Base-by-base conservation (phyloP, 2,113 vertebrate species). In the Motacilla tschutschensis region DNA sequence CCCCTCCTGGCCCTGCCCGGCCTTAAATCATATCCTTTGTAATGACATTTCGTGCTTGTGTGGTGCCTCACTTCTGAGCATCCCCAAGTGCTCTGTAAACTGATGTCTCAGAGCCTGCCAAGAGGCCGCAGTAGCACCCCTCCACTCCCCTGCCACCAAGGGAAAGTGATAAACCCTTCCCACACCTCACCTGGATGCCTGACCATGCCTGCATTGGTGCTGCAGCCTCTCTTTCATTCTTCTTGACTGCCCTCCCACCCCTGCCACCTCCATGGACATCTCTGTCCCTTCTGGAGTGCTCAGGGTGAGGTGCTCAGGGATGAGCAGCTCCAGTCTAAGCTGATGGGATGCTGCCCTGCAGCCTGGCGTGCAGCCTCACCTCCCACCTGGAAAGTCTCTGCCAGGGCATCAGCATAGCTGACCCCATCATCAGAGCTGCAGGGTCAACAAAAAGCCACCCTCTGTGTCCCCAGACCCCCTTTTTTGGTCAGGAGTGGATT, bases 11-110 rank as follows among this genome's bases (percentile, higher is more conserved):
- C 81, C 84, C 65, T 93, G 80, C 79, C 82, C 1, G 10, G 88
- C 76, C 84, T 87, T 95, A 95, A 95, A 94, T 95, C 93, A 93
- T 85, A 88, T 50, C 88, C 82, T 94, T 93, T 95, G 94, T 95
- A 92, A 94, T 95, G 94, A 95, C 94, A 93, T 88, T 76, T 79
- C 17, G 1, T 93, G 92, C 90, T 93, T 88, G 81, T 94, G 90
- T 95, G 94, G 94, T 90, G 94, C 94, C 94, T 95, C 0, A 7
- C 65, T 94, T 84, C 94, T 93, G 84, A 93, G 89, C 90, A 93
- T 78, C 84, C 79, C 89, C 84, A 89, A 93, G 87, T 90, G 87
- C 87, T 90, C 79, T 79, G 80, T 93, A 95, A 94, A 93, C 2
- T 12, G 40, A 77, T 19, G 72, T 84, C 81, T 94, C 14, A 0